Percentiles rank a stretch among this genome's conserved stretches.
Evolutionary conservation across 2,113 vertebrate genomes (phyloP).

Genomic region (Pelecanus crispus): DNA sequence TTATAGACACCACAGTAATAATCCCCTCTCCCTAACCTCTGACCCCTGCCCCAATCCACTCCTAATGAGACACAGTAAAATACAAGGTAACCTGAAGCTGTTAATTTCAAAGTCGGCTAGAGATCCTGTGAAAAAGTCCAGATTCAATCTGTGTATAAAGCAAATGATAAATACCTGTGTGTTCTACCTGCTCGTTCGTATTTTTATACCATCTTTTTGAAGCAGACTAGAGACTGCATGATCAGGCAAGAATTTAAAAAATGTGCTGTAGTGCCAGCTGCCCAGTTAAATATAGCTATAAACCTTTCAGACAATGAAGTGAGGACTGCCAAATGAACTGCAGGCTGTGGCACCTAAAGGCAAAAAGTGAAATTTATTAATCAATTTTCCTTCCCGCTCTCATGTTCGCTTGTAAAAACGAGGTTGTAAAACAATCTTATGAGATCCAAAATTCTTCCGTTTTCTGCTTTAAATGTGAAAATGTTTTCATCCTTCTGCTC

Average conservation of each 20-base stretch:
- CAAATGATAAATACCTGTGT: not conserved
- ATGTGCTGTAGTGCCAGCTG: constrained; percentile 14
- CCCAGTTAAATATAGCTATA: constrained; percentile 44
- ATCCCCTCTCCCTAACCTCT: not conserved
- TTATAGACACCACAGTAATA: not conserved
- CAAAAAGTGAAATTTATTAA: constrained; percentile 59
- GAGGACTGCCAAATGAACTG: constrained; percentile 62
- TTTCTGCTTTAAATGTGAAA: constrained; percentile 43
- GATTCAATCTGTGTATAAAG: not conserved
- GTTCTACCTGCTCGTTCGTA: not conserved
- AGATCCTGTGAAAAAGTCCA: not conserved
- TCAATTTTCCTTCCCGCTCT: constrained; percentile 55
- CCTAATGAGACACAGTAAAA: not conserved
- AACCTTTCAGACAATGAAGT: constrained; percentile 43
- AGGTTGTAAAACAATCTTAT: not conserved
- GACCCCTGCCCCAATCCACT: not conserved
- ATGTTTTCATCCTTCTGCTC: constrained; percentile 66
- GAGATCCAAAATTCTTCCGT: constrained; percentile 31
- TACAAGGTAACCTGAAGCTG: not conserved
- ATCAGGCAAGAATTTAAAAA: not conserved
- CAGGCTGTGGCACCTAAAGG: constrained; percentile 49
- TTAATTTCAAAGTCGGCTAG: not conserved
- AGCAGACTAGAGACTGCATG: not conserved
- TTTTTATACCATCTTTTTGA: not conserved
- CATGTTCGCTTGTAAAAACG: constrained; percentile 14